Conservation (phyloP, 2,113 vertebrate species). For the Bujurquina vittata region DNA sequence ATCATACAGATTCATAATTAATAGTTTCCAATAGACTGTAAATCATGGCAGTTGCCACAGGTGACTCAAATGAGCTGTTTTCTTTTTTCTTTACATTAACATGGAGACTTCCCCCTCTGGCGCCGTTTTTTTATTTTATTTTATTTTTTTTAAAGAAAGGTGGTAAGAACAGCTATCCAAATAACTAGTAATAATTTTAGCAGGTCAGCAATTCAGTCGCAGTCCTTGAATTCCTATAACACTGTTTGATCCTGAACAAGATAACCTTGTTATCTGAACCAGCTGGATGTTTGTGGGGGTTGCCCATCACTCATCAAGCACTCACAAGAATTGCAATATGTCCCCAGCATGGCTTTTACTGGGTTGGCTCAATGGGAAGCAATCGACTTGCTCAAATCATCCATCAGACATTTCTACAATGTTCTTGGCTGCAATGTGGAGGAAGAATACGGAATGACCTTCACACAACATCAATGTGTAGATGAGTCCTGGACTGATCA, state of each 20-base stretch:
- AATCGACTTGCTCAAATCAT: constrained; percentile 40
- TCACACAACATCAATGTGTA: constrained; percentile 46
- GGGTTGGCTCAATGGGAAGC: constrained; percentile 34
- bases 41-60: not conserved
- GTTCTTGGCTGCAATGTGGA: not conserved
- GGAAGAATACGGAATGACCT: constrained; percentile 64
- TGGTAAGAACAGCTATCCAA: not conserved
- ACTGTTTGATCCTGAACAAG: not conserved
- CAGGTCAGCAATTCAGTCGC: not conserved
- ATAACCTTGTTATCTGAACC: constrained; percentile 26
- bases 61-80: not conserved
- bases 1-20: not conserved
- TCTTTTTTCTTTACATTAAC: not conserved
- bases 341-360: constrained; percentile 15
- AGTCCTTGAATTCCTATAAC: not conserved
- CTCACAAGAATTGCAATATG: not conserved
- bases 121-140: not conserved
- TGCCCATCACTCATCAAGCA: constrained; percentile 24
- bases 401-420: constrained; percentile 37
- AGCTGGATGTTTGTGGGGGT: constrained; percentile 7
- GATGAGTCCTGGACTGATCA: constrained; percentile 49
- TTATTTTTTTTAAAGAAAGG: not conserved
- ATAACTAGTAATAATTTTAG: not conserved
- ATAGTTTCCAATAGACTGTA: not conserved
- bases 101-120: not conserved